Percentiles rank a stretch among this genome's conserved stretches.
These are phyloP conservation scores for Porites divaricata DNA, from an alignment of 92 coral and sea anemone genomes.

Conservation along the genomic window DNA sequence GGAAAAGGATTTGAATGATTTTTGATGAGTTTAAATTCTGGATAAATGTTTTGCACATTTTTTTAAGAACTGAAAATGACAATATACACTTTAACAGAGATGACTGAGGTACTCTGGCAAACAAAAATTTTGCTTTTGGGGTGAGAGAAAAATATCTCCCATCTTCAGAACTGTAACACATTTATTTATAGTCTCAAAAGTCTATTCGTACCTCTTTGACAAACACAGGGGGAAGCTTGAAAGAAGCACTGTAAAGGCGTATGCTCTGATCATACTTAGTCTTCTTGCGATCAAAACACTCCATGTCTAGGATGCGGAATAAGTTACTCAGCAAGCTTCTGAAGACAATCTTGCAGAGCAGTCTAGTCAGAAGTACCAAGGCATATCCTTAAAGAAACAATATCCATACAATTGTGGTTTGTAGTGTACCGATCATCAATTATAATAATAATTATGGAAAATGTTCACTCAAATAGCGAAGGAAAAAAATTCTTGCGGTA, in stretches of 20 bases:
- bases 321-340: slow-evolving; percentile 62
- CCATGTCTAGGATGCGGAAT: slow-evolving; percentile 81
- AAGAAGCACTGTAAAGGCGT: slow-evolving; percentile 78
- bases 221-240: slow-evolving; percentile 91
- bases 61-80: too few relatives aligned
- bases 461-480: neutral
- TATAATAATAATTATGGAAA: too few relatives aligned
- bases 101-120: too few relatives aligned
- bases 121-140: too few relatives aligned
- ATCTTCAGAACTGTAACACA: too few relatives aligned
- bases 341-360: slow-evolving; percentile 78
- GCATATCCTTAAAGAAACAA: slow-evolving; percentile 63
- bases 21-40: too few relatives aligned
- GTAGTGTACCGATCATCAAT: neutral
- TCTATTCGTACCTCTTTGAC: slow-evolving; percentile 60
- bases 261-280: slow-evolving; percentile 55
- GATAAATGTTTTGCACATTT: too few relatives aligned
- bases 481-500: neutral
- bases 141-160: too few relatives aligned
- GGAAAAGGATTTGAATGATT: too few relatives aligned
- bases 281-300: slow-evolving; percentile 69
- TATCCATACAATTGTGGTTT: neutral
- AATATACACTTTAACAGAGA: too few relatives aligned
- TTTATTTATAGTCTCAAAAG: too few relatives aligned
- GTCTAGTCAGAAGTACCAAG: slow-evolving; percentile 75